These are phyloP conservation scores for Ageneiosus marmoratus DNA, from an alignment of 2,113 vertebrate species.

Conservation along the genomic window DNA sequence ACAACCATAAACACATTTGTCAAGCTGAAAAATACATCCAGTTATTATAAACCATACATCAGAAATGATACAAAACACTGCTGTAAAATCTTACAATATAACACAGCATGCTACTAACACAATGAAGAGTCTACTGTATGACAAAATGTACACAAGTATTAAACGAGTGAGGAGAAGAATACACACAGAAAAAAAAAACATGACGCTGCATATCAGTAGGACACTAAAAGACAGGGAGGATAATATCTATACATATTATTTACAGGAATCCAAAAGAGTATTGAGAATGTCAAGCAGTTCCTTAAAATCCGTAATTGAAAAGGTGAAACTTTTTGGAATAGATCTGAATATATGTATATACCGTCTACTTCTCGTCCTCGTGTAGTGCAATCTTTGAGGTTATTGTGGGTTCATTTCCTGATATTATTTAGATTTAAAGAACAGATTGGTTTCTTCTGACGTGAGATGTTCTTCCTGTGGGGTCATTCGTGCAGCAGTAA, in stretches of 20 bases:
- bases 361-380: background rate
- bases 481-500: background rate
- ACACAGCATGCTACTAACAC: slow-evolving; percentile 21
- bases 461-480: slow-evolving; percentile 15
- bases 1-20: background rate
- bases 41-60: background rate
- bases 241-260: slow-evolving; percentile 43
- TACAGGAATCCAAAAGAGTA: slow-evolving; percentile 37
- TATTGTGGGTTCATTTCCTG: background rate
- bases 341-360: background rate
- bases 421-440: background rate
- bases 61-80: background rate
- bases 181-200: slow-evolving; percentile 35
- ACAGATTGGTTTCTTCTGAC: background rate
- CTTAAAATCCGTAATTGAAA: background rate
- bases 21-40: background rate
- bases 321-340: no score
- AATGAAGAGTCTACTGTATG: slow-evolving; percentile 5
- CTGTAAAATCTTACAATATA: background rate
- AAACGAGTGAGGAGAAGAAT: background rate
- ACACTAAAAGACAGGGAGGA: background rate
- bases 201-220: slow-evolving; percentile 11
- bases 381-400: background rate
- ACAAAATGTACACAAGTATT: slow-evolving; percentile 28
- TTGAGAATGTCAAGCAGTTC: background rate